Percentiles rank a stretch among this genome's conserved stretches.
phyloP scores from a whole-genome alignment of 2,113 vertebrate genomes.

The Mungos mungo region DNA sequence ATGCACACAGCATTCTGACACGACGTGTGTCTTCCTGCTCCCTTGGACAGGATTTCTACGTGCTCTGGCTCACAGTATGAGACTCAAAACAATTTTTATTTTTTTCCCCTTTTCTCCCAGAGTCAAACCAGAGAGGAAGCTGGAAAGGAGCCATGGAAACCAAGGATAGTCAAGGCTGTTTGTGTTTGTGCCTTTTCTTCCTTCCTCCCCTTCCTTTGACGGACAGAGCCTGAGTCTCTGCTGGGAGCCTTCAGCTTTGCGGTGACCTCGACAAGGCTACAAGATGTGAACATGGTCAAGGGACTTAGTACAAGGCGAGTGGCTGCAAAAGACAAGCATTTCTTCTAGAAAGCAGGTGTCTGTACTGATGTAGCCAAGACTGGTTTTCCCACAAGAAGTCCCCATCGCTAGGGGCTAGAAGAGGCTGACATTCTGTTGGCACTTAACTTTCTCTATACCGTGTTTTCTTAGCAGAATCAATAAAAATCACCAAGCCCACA shows the following conservation, averaged over 20 bases:
- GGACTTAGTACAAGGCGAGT: neutral
- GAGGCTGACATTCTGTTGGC: neutral
- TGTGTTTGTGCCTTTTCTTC: conserved; percentile 55
- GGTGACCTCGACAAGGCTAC: neutral
- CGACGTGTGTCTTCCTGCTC: neutral
- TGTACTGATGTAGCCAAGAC: neutral
- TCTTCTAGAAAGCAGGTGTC: neutral
- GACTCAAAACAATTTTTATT: conserved; percentile 34
- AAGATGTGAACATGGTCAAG: conserved; percentile 41
- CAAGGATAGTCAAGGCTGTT: conserved; percentile 71
- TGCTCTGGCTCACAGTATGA: conserved; percentile 75
- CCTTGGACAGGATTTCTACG: neutral
- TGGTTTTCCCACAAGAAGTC: neutral
- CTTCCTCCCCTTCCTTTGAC: conserved; percentile 35
- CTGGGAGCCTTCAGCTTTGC: conserved; percentile 46
- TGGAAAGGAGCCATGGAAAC: conserved; percentile 72
- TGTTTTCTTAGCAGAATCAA: neutral
- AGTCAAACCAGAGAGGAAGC: conserved; percentile 71
- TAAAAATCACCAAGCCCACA: neutral
- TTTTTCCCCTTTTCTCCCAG: neutral
- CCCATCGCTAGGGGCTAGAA: neutral
- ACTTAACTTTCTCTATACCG: neutral
- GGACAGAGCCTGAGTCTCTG: conserved; percentile 6
- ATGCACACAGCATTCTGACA: fast-evolving
- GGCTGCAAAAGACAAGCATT: neutral